phyloP scores from a whole-genome alignment of 2,113 vertebrate genomes.

The cat (Felis catus) region DNA sequence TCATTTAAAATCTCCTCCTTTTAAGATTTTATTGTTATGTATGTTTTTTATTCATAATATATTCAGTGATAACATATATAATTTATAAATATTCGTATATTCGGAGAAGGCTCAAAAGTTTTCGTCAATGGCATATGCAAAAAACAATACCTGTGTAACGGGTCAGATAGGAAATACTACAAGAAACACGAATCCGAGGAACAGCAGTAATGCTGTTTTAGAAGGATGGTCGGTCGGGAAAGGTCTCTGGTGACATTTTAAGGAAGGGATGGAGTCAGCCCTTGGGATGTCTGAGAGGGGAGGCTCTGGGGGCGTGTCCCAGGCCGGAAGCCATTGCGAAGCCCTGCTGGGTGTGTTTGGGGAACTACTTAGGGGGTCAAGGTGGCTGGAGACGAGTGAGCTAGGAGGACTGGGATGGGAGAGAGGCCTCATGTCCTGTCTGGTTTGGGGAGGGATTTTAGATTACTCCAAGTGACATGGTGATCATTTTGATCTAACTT shows the following conservation, averaged over 20 bases:
- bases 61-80: background rate
- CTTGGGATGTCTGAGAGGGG: background rate
- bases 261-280: background rate
- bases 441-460: background rate
- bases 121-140: background rate
- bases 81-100: background rate
- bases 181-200: background rate
- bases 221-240: background rate
- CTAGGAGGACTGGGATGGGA: background rate
- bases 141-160: background rate
- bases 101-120: background rate
- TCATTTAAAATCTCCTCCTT: background rate
- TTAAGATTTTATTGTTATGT: background rate
- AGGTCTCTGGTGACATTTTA: background rate
- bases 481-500: background rate
- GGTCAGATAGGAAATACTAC: background rate
- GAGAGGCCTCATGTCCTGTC: background rate
- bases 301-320: too few species aligned
- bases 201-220: background rate
- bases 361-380: background rate
- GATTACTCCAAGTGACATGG: background rate
- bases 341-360: background rate
- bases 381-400: background rate
- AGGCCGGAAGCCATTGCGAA: background rate
- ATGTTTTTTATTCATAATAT: constrained; percentile 1